phyloP scores from a whole-genome alignment of 2,797 vertebrate genomes.

The Anniella stebbinsi region DNA sequence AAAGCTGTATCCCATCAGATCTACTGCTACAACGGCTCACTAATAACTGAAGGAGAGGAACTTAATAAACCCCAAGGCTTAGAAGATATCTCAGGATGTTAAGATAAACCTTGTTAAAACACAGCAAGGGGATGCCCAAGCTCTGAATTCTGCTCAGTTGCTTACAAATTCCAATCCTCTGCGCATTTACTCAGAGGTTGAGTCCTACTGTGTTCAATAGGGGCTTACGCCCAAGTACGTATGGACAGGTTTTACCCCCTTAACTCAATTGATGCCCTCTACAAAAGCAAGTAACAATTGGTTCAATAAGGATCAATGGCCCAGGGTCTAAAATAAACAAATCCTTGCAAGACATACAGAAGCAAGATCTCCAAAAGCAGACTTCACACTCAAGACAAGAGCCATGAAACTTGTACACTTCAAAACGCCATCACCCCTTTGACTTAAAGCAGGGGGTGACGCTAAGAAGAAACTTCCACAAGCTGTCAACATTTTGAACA shows the following conservation, averaged over 20 bases:
- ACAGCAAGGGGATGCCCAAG: conserved; percentile 31
- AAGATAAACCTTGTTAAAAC: conserved; percentile 22
- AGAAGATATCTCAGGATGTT: conserved; percentile 28
- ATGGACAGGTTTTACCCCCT: not conserved
- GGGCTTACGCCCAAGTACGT: not conserved
- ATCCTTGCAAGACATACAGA: conserved; percentile 47
- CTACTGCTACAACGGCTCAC: not conserved
- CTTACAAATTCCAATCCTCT: not conserved
- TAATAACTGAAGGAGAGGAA: conserved; percentile 44
- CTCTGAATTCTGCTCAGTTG: conserved; percentile 10
- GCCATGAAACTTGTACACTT: conserved; percentile 65
- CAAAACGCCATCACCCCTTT: conserved; percentile 66
- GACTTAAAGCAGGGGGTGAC: conserved; percentile 65
- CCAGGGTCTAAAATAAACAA: not conserved
- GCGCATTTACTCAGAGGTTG: not conserved
- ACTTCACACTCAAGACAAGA: conserved; percentile 68
- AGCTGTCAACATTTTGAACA: conserved; percentile 72
- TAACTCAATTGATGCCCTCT: too few species aligned
- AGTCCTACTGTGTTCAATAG: not conserved
- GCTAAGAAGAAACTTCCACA: conserved; percentile 64
- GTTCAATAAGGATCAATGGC: not conserved
- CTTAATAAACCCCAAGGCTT: conserved; percentile 16
- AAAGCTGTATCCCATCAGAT: conserved; percentile 46
- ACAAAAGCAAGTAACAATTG: not conserved
- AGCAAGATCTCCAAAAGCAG: conserved; percentile 61